Evolutionary conservation across 2,113 vertebrate species (phyloP), one percentile per base, ranked within the genome.

Genomic region (Ameiurus melas): DNA sequence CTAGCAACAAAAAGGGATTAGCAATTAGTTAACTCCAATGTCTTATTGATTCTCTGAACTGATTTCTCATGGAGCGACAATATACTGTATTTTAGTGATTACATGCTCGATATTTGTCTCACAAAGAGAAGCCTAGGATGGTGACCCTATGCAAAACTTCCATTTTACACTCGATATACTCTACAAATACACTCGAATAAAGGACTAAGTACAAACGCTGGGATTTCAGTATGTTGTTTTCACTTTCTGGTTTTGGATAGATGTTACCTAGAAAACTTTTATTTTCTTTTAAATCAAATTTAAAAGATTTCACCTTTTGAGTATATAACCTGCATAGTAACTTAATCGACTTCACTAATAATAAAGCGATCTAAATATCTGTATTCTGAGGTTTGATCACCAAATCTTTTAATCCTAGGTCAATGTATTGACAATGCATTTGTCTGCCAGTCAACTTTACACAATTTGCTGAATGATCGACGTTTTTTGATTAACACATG

Each of bases 21-120:
- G 62, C 57, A 12, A 51, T 83, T 88, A 64, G 77, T 90, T 93
- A 94, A 85, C 84, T 84, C 39, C 62, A 92, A 90, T 92, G 91
- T 90, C 87, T 86, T 93, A 94, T 95, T 92, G 95, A 95, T 95
- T 93, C n/a, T 6, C 91, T 92, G 93, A 93, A 93, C 87, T 92
- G 90, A 89, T 90, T 90, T 93, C 89, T 92, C 93, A 94, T 93
- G 89, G 91, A 94, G 93, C 92, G 91, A 92, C 93, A 91, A 91
- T 93, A 93, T 93, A 93, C 95, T 92, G 68, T 68, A n/a, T 68
- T 94, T 91, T 91, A 91, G 90, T 77, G 92, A 87, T 73, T 19
- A 68, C n/a, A 47, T 77, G 30, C 17, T 43, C 13, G 20, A n/a
- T 14, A 8, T 64, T 79, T 85, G 77, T 68, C 22, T 57, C 33